A percentile compares a stretch with the other conserved stretches of the same genome.
These are phyloP conservation scores for Bursaphelenchus mucronatus DNA, from an alignment of 1,140 invertebrate species.

Conservation along the genomic window DNA sequence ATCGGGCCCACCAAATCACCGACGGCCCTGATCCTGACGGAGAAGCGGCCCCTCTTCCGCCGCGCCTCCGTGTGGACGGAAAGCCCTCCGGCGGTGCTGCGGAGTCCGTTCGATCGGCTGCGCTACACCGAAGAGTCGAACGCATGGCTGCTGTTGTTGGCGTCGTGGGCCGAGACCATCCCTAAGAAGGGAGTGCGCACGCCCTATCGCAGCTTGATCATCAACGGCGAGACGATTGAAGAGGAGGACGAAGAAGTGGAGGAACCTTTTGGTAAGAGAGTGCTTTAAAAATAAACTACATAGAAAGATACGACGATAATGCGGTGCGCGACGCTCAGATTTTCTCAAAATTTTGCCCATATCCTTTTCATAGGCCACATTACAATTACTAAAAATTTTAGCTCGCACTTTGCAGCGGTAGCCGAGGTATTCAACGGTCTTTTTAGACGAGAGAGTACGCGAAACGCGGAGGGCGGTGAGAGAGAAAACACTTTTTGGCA, in stretches of 20 bases:
- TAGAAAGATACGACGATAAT: too few relatives aligned
- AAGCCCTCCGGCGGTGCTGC: constrained; percentile 42
- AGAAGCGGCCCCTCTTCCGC: constrained; percentile 36
- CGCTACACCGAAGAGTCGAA: constrained; percentile 36
- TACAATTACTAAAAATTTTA: too few relatives aligned
- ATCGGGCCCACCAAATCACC: background rate
- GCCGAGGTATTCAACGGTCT: too few relatives aligned
- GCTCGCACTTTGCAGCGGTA: too few relatives aligned
- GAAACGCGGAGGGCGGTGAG: too few relatives aligned
- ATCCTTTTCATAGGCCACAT: too few relatives aligned
- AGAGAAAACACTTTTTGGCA: too few relatives aligned
- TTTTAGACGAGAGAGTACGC: too few relatives aligned
- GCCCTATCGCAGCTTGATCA: background rate
- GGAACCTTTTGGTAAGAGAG: background rate
- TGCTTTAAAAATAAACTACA: too few relatives aligned
- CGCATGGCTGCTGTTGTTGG: constrained; percentile 41
- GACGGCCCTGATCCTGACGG: constrained; percentile 24
- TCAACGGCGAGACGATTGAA: constrained; percentile 16
- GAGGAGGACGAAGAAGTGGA: constrained; percentile 23
- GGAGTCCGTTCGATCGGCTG: constrained; percentile 41
- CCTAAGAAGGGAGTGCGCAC: constrained; percentile 13
- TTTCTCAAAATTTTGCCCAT: too few relatives aligned
- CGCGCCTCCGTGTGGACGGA: constrained; percentile 44
- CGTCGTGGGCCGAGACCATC: constrained; percentile 41
- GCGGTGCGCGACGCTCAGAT: too few relatives aligned